phyloP scores from a whole-genome alignment of 2,888 invertebrate genomes.

The Agelastica alni region DNA sequence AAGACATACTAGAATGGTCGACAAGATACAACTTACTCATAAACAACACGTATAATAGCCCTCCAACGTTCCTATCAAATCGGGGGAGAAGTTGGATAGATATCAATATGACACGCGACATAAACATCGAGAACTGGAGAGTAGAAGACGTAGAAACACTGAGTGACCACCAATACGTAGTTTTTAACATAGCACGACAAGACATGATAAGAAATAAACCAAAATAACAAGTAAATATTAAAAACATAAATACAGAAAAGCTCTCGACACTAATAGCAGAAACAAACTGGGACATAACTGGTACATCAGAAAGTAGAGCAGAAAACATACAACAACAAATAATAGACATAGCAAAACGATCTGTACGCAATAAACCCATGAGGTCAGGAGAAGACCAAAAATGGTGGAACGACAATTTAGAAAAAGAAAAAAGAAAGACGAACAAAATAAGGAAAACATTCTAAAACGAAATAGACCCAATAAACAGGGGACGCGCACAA shows the following conservation, averaged over 20 bases:
- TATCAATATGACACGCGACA: neutral
- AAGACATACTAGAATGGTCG: conserved; percentile 9
- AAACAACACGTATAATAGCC: neutral
- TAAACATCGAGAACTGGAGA: neutral
- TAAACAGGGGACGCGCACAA: neutral
- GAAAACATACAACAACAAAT: neutral
- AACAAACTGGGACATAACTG: neutral
- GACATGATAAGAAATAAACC: neutral
- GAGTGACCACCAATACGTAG: conserved; percentile 13
- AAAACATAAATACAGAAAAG: neutral
- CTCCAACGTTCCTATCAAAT: neutral
- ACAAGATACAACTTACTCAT: neutral
- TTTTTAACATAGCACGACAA: neutral
- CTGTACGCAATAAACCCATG: neutral
- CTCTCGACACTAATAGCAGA: neutral
- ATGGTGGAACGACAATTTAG: neutral
- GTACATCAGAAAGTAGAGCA: neutral
- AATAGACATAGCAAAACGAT: neutral
- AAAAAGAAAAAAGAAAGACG: neutral
- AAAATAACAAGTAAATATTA: neutral
- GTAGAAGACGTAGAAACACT: conserved; percentile 4
- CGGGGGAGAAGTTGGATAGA: conserved; percentile 13
- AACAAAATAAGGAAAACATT: neutral
- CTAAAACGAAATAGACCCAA: neutral
- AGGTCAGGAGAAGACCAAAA: neutral